Evolutionary conservation across 2,888 invertebrate genomes (phyloP).

Genomic region (Drosophila vallismaia): DNA sequence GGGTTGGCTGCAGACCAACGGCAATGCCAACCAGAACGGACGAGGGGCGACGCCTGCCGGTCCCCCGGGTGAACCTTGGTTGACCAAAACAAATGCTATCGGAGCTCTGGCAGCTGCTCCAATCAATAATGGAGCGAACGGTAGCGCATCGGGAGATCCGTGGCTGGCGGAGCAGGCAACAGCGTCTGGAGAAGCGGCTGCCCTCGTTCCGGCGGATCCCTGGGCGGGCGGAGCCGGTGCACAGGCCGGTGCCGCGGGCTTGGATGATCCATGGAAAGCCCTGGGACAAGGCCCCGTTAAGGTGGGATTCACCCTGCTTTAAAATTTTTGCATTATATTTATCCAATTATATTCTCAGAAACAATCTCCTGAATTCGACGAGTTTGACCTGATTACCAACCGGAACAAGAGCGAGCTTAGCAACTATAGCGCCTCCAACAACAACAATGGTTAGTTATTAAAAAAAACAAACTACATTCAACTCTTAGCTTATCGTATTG

Average conservation of each 20-base stretch:
- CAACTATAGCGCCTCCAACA: conserved; percentile 81
- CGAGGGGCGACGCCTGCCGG: conserved; percentile 55
- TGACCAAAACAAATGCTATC: conserved; percentile 69
- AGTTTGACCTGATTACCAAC: conserved; percentile 94
- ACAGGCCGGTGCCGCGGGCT: conserved; percentile 59
- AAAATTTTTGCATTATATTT: background rate
- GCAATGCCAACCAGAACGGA: conserved; percentile 68
- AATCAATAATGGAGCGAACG: conserved; percentile 46
- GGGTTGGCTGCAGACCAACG: conserved; percentile 83
- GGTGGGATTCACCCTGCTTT: conserved; percentile 48
- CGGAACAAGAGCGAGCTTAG: conserved; percentile 85
- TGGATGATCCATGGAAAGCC: conserved; percentile 86
- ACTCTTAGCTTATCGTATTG: background rate
- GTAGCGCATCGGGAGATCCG: conserved; percentile 72
- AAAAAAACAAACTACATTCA: no score
- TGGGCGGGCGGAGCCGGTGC: conserved; percentile 75
- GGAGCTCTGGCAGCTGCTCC: conserved; percentile 59
- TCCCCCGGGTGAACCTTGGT: conserved; percentile 77
- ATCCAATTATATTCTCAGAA: conserved; percentile 51
- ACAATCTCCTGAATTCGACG: conserved; percentile 89
- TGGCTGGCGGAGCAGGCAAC: conserved; percentile 75
- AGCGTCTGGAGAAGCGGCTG: conserved; percentile 47
- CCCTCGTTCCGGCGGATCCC: conserved; percentile 56
- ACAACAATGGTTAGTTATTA: conserved; percentile 80
- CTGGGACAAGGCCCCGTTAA: conserved; percentile 77